Conservation (phyloP, 2,888 invertebrate genomes). For the Pogonocherus hispidulus region DNA sequence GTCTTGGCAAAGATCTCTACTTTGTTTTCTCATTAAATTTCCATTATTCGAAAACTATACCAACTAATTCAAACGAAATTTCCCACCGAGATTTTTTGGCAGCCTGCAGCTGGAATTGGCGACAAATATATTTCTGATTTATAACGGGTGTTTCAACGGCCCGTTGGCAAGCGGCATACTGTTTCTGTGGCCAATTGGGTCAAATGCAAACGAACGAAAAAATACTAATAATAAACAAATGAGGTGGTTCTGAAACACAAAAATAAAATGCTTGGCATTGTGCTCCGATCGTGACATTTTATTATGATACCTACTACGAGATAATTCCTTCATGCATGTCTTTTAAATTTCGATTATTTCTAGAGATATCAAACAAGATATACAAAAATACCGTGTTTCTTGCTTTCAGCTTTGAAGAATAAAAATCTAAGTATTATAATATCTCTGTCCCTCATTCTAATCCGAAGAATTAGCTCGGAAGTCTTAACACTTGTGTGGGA, state of each 20-base stretch:
- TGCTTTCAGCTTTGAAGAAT: no score
- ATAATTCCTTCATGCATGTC: no score
- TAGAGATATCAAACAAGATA: no score
- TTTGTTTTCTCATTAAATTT: no score
- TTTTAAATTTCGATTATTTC: no score
- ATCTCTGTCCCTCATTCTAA: no score
- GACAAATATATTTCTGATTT: constrained; percentile 1
- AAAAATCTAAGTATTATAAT: no score
- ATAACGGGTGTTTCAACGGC: neutral
- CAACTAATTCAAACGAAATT: neutral
- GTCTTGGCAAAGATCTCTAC: no score
- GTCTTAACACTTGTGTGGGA: no score
- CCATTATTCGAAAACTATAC: neutral
- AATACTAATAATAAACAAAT: constrained; percentile 22
- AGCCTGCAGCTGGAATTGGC: constrained; percentile 5
- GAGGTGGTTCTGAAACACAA: neutral
- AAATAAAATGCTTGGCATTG: neutral
- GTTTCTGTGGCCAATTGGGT: constrained; percentile 2
- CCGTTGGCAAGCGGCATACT: neutral
- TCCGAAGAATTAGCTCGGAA: no score
- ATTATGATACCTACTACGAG: no score
- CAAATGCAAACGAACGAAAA: constrained; percentile 15
- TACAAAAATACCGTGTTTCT: no score
- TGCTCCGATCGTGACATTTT: neutral
- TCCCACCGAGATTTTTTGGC: constrained; percentile 1